Evolutionary conservation across 2,888 invertebrate species (phyloP), one percentile per base, ranked within the genome.

Genomic region (Junonia oenone): DNA sequence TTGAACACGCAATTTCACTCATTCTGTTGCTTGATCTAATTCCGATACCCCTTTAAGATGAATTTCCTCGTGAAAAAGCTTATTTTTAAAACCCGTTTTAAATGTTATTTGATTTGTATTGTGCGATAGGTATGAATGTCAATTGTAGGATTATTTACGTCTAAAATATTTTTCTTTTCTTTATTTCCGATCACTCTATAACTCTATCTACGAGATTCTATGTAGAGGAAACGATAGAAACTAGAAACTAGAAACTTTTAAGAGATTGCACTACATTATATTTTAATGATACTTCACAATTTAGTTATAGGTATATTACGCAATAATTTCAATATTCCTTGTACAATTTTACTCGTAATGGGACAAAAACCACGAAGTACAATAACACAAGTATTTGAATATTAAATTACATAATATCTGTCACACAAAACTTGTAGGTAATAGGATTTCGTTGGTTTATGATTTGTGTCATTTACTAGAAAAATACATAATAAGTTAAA

Each of bases 31-130:
- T 43, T 43, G 48, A 51, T 51, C 43, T 51, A 52, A 58, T 40
- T 51, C 64, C 63, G 68, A 62, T 72, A 73, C 76, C 72, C 70
- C 66, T 73, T 47, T 55, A 38, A 33, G 11, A 63, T 54, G 72
- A 73, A 76, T 73, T 73, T 73, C 11, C 17, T 40, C 11, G 1
- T 40, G 22, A 19, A 19, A 38, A 9, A 11, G 19, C 5, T 9
- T 40, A 40, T 40, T 40, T 37, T 40, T 11, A 40, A n/a, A n/a
- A 40, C 11, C 17, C 4, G 38, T 40, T 19, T 40, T 40, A 11
- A 40, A 40, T 19, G 19, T 6, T 73, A 54, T 48, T 45, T 46
- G 13, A 8, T 14, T 45, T 45, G 27, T 14, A 26, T 11, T 15
- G 0, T 6, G 9, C 8, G 8, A 8, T 37, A 8, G 8, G 5